Base-by-base conservation (phyloP, 1,140 invertebrate species). In the Hyphantria cunea region DNA sequence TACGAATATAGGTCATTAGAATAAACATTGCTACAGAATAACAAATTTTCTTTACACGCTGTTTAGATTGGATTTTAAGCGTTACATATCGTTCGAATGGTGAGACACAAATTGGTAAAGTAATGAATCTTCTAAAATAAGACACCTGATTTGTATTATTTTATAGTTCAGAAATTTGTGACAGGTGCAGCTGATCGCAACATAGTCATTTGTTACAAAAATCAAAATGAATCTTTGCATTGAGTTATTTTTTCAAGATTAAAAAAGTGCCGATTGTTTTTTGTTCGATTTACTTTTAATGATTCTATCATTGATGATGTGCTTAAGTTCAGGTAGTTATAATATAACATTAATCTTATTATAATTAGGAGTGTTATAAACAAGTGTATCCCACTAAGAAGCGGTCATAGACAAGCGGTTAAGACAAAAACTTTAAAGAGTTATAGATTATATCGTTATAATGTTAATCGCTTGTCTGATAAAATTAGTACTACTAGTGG, bases 1-100 rank as follows among this genome's bases (percentile, higher is more conserved):
- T 82, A 80, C 74, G 71, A 62, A 86, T 82, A 72, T 79, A 74
- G 78, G 76, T 82, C 74, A 83, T 84, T 76, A 82, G 62, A 70
- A 69, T 34, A 41, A n/a, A 33, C 49, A 60, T 15, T 41, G 45
- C 41, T 65, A 49, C 3, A 13, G 34, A 48, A 73, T 45, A 61
- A 70, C 14, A 51, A 13, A 50, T 62, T 64, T 55, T 80, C 44
- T 34, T 14, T 9, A n/a, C 25, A 41, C 47, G n/a, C 7, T 13
- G 42, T 54, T 72, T 62, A 70, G 49, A 52, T 49, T 56, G 15
- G 6, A 56, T 17, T 50, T 68, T 78, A 68, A 69, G 34, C 33
- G 34, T 25, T 8, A 37, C 15, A 42, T 49, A n/a, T n/a, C 11
- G 8, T 5, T 15, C 0, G 32, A 39, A 42, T 45, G 51, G 45